Evolutionary conservation across 2,113 vertebrate genomes (phyloP), one percentile per base, ranked within the genome.

Genomic region (Myiozetetes cayanensis): DNA sequence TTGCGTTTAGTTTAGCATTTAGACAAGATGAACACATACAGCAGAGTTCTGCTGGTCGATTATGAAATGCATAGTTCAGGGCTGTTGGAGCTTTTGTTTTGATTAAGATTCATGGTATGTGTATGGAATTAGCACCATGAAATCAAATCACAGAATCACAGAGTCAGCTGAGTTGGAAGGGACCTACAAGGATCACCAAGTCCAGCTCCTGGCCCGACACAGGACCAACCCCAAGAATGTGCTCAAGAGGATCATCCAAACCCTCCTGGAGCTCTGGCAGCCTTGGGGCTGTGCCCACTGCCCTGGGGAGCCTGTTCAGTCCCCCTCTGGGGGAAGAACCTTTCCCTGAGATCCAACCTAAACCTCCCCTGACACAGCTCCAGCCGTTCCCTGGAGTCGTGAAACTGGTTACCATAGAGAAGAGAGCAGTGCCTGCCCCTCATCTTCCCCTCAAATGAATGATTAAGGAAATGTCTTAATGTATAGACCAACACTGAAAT

Each of bases 1-100:
- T 96, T 97, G 74, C 23, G 47, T 98, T 98, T 97, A 97, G 95
- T 96, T 97, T 97, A 96, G 88, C 91, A 94, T 96, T 97, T 96
- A 97, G 96, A 94, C 90, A 82, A 95, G 96, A 96, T 96, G 94
- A 96, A 93, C 93, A 94, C 59, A 49, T 94, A 95, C 67, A 90
- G 93, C 61, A 96, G 70, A 90, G 82, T 94, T 94, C 81, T 94
- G 86, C 94, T 82, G 65, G 72, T 76, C 96, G 84, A 93, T 93
- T 97, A 94, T 37, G 56, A 97, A 96, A 96, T 90, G 91, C 95
- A 90, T 78, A 78, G 95, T 43, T 87, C 70, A 65, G 87, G 83
- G 85, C 77, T 93, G 74, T 30, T 71, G 78, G 66, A 81, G 61
- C 7, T 63, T 92, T 94, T 83, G 77, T 85, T 92, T 78, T 88